Evolutionary conservation across 2,888 invertebrate genomes (phyloP).

Genomic region (Pantelozetes paolii): DNA sequence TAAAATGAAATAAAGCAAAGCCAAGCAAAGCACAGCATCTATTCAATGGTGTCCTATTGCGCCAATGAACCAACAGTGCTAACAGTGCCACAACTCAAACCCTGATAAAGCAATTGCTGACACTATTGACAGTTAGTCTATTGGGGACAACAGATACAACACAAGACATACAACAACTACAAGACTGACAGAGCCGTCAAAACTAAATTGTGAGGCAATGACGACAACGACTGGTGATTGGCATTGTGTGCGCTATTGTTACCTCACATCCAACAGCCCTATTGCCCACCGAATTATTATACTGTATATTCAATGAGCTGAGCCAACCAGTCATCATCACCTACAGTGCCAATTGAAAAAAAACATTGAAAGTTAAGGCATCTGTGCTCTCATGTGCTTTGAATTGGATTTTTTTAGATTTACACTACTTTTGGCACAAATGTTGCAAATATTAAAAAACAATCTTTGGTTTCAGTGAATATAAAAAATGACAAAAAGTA

Average conservation of each 20-base stretch:
- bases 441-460: too few relatives aligned
- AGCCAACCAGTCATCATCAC: conserved; percentile 20
- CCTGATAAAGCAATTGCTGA: conserved; percentile 30
- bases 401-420: neutral
- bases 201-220: conserved; percentile 29
- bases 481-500: neutral
- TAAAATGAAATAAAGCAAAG: conserved; percentile 29
- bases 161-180: neutral
- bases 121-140: conserved; percentile 19
- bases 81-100: neutral
- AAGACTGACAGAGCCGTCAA: neutral
- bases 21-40: conserved; percentile 21
- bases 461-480: neutral
- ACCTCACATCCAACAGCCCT: conserved; percentile 26
- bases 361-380: conserved; percentile 13
- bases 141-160: conserved; percentile 26
- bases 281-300: conserved; percentile 27
- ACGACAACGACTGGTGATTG: conserved; percentile 7
- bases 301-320: conserved; percentile 30
- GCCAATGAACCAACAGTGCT: conserved; percentile 2
- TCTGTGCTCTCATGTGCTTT: neutral
- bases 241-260: conserved; percentile 21
- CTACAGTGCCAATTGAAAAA: conserved; percentile 20
- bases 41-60: conserved; percentile 35
- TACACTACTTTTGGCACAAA: neutral